Evolutionary conservation across 2,113 vertebrate species (phyloP).

Genomic region (Dipodomys stephensi): DNA sequence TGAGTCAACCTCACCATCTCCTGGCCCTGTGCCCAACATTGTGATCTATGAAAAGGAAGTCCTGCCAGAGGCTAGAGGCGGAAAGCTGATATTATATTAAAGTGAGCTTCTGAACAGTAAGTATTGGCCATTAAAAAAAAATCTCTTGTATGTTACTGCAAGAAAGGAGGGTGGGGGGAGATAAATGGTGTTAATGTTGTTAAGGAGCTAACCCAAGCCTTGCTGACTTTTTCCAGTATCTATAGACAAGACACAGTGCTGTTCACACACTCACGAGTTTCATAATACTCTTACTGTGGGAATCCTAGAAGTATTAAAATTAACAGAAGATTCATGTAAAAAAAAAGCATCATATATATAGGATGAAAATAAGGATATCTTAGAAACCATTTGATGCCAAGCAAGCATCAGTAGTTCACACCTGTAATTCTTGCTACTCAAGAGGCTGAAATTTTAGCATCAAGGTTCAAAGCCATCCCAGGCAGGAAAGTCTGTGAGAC

Average conservation of each 20-base stretch:
- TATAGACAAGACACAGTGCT: background rate
- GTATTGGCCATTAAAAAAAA: conserved; percentile 37
- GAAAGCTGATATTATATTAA: conserved; percentile 79
- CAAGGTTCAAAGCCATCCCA: too few relatives aligned
- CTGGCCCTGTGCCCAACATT: conserved; percentile 65
- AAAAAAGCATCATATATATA: background rate
- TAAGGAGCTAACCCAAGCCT: conserved; percentile 58
- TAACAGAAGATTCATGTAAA: background rate
- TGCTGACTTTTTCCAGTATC: conserved; percentile 38
- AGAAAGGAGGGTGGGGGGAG: conserved; percentile 57
- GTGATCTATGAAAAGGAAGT: conserved; percentile 70
- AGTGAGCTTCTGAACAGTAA: conserved; percentile 65
- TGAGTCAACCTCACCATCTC: conserved; percentile 81
- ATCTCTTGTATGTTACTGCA: conserved; percentile 67
- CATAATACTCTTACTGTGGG: background rate
- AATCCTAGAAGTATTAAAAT: background rate
- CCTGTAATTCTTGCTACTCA: too few relatives aligned
- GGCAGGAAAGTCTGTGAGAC: too few relatives aligned
- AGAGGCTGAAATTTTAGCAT: too few relatives aligned
- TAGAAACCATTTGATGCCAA: background rate
- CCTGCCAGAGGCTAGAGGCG: conserved; percentile 72
- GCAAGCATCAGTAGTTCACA: too few relatives aligned
- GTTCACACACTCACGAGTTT: background rate
- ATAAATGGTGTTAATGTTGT: conserved; percentile 51
- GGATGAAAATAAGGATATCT: background rate